These are phyloP conservation scores for Aradus depressus DNA, from an alignment of 2,888 invertebrate genomes.

Conservation along the genomic window DNA sequence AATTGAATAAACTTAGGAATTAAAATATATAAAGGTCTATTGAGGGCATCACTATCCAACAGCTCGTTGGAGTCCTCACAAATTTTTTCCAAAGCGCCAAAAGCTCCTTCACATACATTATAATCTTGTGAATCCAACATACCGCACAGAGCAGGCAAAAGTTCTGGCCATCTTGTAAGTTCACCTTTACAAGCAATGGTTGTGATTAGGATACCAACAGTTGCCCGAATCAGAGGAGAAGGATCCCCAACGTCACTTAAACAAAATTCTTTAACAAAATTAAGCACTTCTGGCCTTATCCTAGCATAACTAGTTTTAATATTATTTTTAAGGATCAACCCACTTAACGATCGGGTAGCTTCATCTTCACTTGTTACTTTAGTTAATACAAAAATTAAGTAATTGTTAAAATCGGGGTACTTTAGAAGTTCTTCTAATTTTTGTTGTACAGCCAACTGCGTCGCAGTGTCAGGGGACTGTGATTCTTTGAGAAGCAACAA, in stretches of 20 bases:
- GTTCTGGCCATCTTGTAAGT: slow-evolving; percentile 76
- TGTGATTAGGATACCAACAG: slow-evolving; percentile 94
- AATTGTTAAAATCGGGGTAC: slow-evolving; percentile 97
- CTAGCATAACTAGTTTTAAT: slow-evolving; percentile 84
- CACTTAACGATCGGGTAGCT: slow-evolving; percentile 91
- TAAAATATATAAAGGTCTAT: slow-evolving; percentile 81
- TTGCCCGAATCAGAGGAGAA: slow-evolving; percentile 89
- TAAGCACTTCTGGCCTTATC: slow-evolving; percentile 79
- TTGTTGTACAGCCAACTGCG: slow-evolving; percentile 93
- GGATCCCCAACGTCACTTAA: slow-evolving; percentile 89
- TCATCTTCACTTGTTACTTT: slow-evolving; percentile 91
- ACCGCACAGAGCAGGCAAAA: slow-evolving; percentile 81
- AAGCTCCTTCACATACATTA: slow-evolving; percentile 94
- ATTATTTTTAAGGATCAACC: slow-evolving; percentile 95
- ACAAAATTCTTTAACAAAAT: slow-evolving; percentile 94
- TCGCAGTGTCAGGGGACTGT: slow-evolving; percentile 92
- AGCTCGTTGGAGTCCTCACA: slow-evolving; percentile 96
- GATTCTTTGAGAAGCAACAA: slow-evolving; percentile 93
- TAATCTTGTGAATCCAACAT: slow-evolving; percentile 93
- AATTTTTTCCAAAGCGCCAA: slow-evolving; percentile 96
- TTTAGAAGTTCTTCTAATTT: slow-evolving; percentile 97
- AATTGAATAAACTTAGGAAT: slow-evolving; percentile 97
- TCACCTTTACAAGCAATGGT: slow-evolving; percentile 96
- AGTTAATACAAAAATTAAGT: slow-evolving; percentile 93
- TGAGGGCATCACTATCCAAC: slow-evolving; percentile 75